Base-by-base conservation (phyloP, 2,888 invertebrate genomes). In the Glaucopsyche alexis region DNA sequence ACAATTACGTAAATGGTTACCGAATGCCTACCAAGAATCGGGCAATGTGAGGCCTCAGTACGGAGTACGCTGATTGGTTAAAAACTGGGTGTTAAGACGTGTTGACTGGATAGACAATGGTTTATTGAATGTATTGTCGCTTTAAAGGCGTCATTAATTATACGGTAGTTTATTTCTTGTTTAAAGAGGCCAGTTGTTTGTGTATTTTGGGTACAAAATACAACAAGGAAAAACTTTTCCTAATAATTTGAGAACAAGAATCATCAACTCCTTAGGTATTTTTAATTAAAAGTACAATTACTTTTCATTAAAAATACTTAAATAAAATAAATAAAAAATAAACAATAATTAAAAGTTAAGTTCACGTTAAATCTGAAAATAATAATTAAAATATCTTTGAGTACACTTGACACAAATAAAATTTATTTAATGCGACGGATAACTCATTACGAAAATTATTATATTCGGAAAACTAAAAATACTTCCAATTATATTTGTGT, bases 1-100 rank as follows among this genome's bases (percentile, higher is more conserved):
- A 66, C 65, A 16, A 42, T 67, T 67, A 67, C 66, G 66, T 67
- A 67, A 45, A 67, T 16, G 42, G 40, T 45, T 16, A 16, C 66
- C 11, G 11, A 16, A 67, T 9, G n/a, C 4, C 47, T 11, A 47
- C 9, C 42, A 42, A 42, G 42, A 42, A 7, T 6, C 42, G 42
- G 60, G 60, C 13, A 11, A 13, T 11, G 60, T 11, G 60, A 60
- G 60, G 29, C 60, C 60, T 29, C 60, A 29, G 65, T 9, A 65
- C 38, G 65, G 64, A 38, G 52, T 47, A 60, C 42, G n/a, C 55
- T 38, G 47, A 69, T 64, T 47, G 45, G 42, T 47, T 29, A 11
- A 67, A 66, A 67, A 71, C 38, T 52, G 8, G 52, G 16, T 16
- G 52, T 52, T 52, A 52, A 52, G n/a, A n/a, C n/a, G n/a, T n/a